phyloP scores from a whole-genome alignment of 2,797 vertebrate species.

The Phataginus tricuspis region DNA sequence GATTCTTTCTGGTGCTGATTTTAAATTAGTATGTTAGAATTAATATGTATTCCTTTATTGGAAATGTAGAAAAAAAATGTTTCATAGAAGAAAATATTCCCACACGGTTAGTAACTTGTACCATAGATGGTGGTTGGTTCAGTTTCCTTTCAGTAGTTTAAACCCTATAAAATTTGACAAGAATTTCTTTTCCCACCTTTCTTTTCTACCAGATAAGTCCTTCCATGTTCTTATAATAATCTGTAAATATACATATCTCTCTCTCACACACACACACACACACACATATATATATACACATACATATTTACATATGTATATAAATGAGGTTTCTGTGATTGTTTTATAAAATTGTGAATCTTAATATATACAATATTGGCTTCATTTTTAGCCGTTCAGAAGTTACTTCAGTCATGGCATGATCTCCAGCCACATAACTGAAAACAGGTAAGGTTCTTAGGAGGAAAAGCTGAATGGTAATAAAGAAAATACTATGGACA shows the following conservation, averaged over 20 bases:
- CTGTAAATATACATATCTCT: not conserved
- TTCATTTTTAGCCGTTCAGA: slow-evolving; percentile 91
- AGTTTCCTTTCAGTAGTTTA: slow-evolving; percentile 44
- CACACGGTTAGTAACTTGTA: slow-evolving; percentile 30
- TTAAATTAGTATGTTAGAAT: slow-evolving; percentile 40
- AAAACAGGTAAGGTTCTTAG: slow-evolving; percentile 91
- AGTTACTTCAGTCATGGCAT: slow-evolving; percentile 97
- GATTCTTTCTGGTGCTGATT: not conserved
- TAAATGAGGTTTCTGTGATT: not conserved
- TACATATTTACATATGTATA: not conserved
- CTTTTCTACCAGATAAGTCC: not conserved
- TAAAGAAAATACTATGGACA: not conserved
- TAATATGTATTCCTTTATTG: slow-evolving; percentile 27
- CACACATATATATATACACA: not conserved
- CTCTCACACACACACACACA: not conserved
- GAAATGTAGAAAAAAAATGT: not conserved
- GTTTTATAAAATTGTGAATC: slow-evolving; percentile 49
- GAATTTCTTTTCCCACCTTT: not conserved
- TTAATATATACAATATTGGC: slow-evolving; percentile 23
- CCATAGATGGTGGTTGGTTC: not conserved
- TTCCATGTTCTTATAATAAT: slow-evolving; percentile 23
- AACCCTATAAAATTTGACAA: slow-evolving; percentile 26
- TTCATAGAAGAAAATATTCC: not conserved
- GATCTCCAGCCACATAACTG: slow-evolving; percentile 96
- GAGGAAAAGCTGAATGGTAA: not conserved